These are phyloP conservation scores for Brienomyrus longianalis DNA, from an alignment of 2,113 vertebrate genomes.

Conservation along the genomic window DNA sequence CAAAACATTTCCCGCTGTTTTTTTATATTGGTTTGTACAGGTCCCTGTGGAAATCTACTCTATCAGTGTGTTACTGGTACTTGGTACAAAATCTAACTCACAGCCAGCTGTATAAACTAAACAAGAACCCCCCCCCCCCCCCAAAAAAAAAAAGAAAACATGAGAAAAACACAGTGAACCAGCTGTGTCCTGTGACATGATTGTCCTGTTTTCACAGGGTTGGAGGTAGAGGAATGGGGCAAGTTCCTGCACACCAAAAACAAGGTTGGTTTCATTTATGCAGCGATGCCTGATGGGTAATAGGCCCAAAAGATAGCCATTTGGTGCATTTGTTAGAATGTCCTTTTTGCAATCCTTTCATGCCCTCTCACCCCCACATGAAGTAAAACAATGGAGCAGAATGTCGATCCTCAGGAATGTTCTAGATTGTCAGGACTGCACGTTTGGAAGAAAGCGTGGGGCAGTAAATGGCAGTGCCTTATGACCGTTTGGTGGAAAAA, in stretches of 20 bases:
- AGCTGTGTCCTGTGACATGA: not conserved
- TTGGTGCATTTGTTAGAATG: not conserved
- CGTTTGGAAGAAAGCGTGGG: not conserved
- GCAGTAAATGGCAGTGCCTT: not conserved
- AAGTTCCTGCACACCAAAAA: conserved; percentile 98
- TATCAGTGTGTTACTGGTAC: not conserved
- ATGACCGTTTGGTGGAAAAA: not conserved
- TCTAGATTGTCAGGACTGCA: not conserved
- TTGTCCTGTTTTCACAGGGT: conserved; percentile 61
- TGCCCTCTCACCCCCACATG: not conserved
- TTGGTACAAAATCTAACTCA: conserved; percentile 25
- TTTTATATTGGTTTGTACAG: not conserved
- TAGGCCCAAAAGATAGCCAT: not conserved
- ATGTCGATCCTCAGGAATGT: not conserved
- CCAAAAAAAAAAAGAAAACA: not conserved
- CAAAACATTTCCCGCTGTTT: not conserved
- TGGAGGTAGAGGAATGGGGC: conserved; percentile 93
- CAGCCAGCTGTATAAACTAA: conserved; percentile 1
- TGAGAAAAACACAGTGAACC: not conserved
- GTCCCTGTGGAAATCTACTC: not conserved
- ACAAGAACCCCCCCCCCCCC: not conserved
- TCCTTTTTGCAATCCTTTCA: not conserved
- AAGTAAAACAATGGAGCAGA: not conserved
- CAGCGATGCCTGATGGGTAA: not conserved
- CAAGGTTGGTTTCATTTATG: conserved; percentile 67